Evolutionary conservation across 2,113 vertebrate genomes (phyloP).

Genomic region (Elaphurus davidianus): DNA sequence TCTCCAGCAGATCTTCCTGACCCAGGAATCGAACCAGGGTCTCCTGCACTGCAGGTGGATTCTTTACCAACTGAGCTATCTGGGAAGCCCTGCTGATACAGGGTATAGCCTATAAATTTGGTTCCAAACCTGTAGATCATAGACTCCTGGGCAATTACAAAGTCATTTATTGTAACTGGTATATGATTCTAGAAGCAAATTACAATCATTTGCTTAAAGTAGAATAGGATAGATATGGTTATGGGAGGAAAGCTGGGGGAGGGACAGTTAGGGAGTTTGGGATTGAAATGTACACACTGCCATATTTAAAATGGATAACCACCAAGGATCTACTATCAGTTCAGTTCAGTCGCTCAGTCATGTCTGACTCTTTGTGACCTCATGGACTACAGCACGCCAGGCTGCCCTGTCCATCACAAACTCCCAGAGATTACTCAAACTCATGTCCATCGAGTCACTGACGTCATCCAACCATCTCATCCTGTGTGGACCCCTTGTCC

Average conservation of each 20-base stretch:
- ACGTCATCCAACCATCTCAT: not conserved
- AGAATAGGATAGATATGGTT: not conserved
- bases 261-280: not conserved
- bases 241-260: not conserved
- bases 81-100: not conserved
- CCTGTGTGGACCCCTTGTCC: not conserved
- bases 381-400: not conserved
- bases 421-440: not conserved
- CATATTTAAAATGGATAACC: not conserved
- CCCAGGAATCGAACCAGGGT: not conserved
- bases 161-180: not conserved
- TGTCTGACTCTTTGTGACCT: not conserved
- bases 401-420: not conserved
- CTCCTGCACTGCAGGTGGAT: not conserved
- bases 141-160: not conserved
- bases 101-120: not conserved
- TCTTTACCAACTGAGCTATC: not conserved
- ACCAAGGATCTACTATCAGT: not conserved
- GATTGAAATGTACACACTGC: not conserved
- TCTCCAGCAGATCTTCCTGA: not conserved
- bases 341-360: not conserved
- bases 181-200: not conserved
- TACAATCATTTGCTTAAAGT: not conserved
- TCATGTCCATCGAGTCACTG: not conserved
- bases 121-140: not conserved